Base-by-base conservation (phyloP, 2,797 vertebrate species). In the Staurois parvus region DNA sequence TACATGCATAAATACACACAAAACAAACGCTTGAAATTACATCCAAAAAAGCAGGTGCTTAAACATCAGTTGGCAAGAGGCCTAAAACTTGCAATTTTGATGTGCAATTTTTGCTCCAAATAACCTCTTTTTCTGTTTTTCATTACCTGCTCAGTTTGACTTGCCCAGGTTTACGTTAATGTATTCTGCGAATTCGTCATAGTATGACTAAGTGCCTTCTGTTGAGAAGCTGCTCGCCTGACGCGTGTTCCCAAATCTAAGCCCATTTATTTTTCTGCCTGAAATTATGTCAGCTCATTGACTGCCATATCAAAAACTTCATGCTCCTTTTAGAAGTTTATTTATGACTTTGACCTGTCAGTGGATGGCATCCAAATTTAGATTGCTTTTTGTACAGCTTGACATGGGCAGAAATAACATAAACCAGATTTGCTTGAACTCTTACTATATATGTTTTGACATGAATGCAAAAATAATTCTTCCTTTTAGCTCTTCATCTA, bases 271-370 rank as follows among this genome's bases (percentile, higher is more conserved):
- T 67, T 76, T 76, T 76, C 28, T 69, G 24, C 2, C 73, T 83
- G 30, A 77, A 64, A 64, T 64, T 0, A 77, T 77, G 62, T 76
- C 64, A 76, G 40, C 64, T 68, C 28, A 67, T 2, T 56, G 40
- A 67, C 30, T 34, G 42, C 34, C 21, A 24, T 84, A 32, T 72
- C 40, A 34, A 52, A 84, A 73, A 73, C 56, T 11, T 84, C 37
- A 29, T 45, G 76, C 79, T 84, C 37, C 68, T 66, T 45, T 67
- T 28, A 84, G 40, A 34, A 59, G 52, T 52, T n/a, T 70, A 56
- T 84, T 72, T 84, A 84, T 84, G 79, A 34, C 83, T 66, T 68
- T 79, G 56, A 79, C 82, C 72, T 72, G 67, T 66, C 76, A 45
- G 68, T 84, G 69, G 34, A 73, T 72, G 32, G 42, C 42, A 79